Evolutionary conservation across 1,140 invertebrate genomes (phyloP).

Genomic region (Pollicipes pollicipes): DNA sequence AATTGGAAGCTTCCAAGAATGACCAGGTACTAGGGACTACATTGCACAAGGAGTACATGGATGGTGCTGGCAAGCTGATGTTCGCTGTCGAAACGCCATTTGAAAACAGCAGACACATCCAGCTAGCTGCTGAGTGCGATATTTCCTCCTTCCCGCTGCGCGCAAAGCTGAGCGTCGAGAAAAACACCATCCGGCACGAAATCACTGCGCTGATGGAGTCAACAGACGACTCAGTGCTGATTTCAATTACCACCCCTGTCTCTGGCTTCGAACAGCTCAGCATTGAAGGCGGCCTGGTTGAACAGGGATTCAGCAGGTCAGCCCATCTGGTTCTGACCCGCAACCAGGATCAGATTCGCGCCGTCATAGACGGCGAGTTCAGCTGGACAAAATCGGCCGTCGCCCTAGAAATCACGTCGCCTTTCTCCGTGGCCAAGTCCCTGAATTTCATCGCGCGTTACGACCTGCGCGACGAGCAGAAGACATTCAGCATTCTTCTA

Average conservation of each 20-base stretch:
- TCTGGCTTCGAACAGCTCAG: not conserved
- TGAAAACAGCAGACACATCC: too few species aligned
- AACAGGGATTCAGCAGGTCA: not conserved
- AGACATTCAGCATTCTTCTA: not conserved
- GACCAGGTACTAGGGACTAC: not conserved
- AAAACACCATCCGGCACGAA: not conserved
- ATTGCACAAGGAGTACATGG: not conserved
- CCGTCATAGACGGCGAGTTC: not conserved
- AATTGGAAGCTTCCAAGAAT: not conserved
- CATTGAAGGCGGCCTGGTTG: not conserved
- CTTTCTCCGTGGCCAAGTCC: not conserved
- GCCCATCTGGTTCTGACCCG: not conserved
- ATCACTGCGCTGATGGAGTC: not conserved
- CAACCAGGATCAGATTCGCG: not conserved
- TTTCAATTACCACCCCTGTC: not conserved
- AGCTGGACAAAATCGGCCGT: not conserved
- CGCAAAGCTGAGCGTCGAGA: not conserved
- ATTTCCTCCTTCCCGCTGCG: too few species aligned
- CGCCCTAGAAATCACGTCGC: not conserved
- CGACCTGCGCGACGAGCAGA: not conserved
- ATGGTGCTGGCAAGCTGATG: too few species aligned
- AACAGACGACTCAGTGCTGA: not conserved
- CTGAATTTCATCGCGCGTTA: not conserved
- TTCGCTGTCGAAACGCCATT: too few species aligned
- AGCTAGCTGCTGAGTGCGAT: too few species aligned